Evolutionary conservation across 2,113 vertebrate genomes (phyloP).

Genomic region (Okapia johnstoni): DNA sequence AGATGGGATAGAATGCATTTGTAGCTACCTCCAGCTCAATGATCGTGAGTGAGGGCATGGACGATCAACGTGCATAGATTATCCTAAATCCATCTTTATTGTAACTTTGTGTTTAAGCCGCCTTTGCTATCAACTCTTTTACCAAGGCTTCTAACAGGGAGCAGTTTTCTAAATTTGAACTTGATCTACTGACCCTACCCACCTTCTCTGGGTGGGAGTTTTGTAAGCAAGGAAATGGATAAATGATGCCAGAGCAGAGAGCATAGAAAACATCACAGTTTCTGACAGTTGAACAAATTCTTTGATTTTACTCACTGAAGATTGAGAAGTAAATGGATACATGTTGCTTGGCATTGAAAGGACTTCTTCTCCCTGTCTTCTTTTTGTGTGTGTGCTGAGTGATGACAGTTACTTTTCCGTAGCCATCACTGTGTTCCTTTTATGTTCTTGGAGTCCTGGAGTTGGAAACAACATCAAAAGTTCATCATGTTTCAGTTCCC

Average conservation of each 20-base stretch:
- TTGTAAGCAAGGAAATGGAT: not conserved
- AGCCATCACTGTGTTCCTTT: not conserved
- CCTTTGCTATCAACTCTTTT: not conserved
- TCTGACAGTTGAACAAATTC: not conserved
- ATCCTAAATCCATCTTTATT: not conserved
- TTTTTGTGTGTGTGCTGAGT: not conserved
- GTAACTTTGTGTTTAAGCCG: not conserved
- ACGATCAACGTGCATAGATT: not conserved
- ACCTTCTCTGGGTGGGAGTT: not conserved
- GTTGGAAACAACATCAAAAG: slow-evolving; percentile 46
- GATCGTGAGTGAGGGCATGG: not conserved
- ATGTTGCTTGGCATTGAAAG: not conserved
- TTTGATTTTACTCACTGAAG: not conserved
- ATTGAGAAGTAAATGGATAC: not conserved
- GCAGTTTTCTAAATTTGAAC: not conserved
- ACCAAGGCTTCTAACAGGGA: not conserved
- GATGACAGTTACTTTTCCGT: slow-evolving; percentile 42
- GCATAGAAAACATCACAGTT: not conserved
- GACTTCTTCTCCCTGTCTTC: not conserved
- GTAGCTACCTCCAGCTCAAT: not conserved
- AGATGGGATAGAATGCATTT: not conserved
- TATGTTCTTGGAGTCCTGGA: not conserved
- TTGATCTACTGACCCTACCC: not conserved
- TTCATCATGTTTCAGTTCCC: slow-evolving; percentile 28
- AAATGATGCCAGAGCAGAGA: not conserved